Base-by-base conservation (phyloP, 2,113 vertebrate genomes). In the Pampusana beccarii region DNA sequence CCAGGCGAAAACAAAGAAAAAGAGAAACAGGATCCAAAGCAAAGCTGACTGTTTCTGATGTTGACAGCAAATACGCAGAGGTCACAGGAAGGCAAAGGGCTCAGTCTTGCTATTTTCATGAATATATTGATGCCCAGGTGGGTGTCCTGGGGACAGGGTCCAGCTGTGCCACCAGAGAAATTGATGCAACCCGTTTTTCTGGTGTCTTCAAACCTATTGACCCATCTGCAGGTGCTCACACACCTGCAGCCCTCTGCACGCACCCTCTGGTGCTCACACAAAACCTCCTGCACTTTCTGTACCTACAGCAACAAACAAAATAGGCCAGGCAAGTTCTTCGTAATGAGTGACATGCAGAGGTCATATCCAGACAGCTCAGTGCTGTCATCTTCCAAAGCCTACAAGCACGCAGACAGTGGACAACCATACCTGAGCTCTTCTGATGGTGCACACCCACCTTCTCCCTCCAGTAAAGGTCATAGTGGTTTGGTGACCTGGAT, bases 1-100 rank as follows among this genome's bases (percentile, higher is more conserved):
- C 92, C 42, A 28, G 53, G 54, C 44, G 31, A 86, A 91, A 92
- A n/a, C 24, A 86, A 87, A 89, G 75, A 58, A 88, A 81, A 90
- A 51, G 33, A 60, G 84, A 81, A 92, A 88, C 20, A 25, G 16
- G 64, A 77, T 89, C 67, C 75, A 26, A 29, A 74, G 26, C 36
- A 31, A 71, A 78, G 53, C 26, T 64, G 23, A 18, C 7, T 8
- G 3, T 51, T 85, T 53, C 44, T 60, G 60, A 36, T 56, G 86
- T 25, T 44, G 54, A 57, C 91, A 85, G 65, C 62, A 82, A 75
- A 73, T 26, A 50, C 0, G 0, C 1, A 10, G 70, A 85, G 78
- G 77, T 82, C 84, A 61, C 38, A 25, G 3, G 46, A 91, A 85
- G 58, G 61, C 65, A 75, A 93, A 82, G 69, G 56, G 13, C 51